Evolutionary conservation across 2,797 vertebrate species (phyloP).

Genomic region (Perodicticus potto): DNA sequence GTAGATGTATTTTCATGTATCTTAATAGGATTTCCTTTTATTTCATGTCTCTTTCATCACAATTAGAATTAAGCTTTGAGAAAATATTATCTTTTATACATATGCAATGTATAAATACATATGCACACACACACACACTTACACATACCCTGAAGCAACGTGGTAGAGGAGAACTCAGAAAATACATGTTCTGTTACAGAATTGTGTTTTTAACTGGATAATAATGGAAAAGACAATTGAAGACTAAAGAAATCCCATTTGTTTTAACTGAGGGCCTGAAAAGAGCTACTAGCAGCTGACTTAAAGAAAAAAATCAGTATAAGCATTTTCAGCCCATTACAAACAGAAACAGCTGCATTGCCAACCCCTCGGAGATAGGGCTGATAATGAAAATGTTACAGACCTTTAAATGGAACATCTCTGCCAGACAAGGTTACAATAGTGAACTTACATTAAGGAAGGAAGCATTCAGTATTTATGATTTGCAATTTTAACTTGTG

Average conservation of each 20-base stretch:
- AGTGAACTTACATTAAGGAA: conserved; percentile 77
- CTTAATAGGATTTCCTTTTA: background rate
- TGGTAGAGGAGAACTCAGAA: background rate
- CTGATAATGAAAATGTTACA: conserved; percentile 79
- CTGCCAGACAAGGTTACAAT: conserved; percentile 76
- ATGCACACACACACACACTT: accelerated
- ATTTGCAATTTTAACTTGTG: conserved; percentile 81
- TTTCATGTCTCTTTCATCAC: background rate
- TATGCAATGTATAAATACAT: background rate
- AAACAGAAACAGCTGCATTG: conserved; percentile 75
- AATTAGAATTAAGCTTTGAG: conserved; percentile 55
- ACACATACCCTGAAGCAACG: background rate
- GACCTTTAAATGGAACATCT: conserved; percentile 70
- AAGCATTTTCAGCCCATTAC: conserved; percentile 65
- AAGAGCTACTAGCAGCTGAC: conserved; percentile 24
- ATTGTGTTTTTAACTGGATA: conserved; percentile 48
- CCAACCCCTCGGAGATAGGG: conserved; percentile 67
- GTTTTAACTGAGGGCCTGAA: conserved; percentile 8
- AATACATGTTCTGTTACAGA: background rate
- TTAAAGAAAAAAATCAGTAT: conserved; percentile 55
- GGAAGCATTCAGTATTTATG: conserved; percentile 81
- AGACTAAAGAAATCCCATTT: conserved; percentile 9
- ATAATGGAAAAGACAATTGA: conserved; percentile 38
- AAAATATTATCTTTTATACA: conserved; percentile 8
- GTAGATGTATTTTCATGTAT: background rate